These are phyloP conservation scores for Nannoperca obscura DNA, from an alignment of 2,797 vertebrate genomes.

Conservation along the genomic window DNA sequence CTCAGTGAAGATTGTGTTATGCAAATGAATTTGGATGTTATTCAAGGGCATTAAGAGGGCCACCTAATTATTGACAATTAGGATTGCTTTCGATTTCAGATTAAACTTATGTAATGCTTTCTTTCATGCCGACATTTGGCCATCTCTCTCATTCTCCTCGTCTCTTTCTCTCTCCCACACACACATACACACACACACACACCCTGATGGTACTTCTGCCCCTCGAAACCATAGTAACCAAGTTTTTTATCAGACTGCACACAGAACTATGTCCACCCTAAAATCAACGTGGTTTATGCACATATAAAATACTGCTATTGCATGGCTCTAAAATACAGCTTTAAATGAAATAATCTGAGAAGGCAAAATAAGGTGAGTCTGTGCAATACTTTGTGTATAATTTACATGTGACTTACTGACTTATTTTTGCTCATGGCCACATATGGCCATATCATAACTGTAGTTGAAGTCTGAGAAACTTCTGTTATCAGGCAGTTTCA, in stretches of 20 bases:
- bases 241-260: not conserved
- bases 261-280: not conserved
- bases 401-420: not conserved
- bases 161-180: not conserved
- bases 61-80: constrained; percentile 20
- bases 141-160: not conserved
- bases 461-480: not conserved
- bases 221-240: not conserved
- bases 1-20: not conserved
- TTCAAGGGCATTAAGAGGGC: constrained; percentile 7
- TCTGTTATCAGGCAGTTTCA: constrained; percentile 15
- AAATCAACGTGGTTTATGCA: not conserved
- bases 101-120: not conserved
- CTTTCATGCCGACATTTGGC: not conserved
- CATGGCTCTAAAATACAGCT: not conserved
- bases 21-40: not conserved
- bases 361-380: not conserved
- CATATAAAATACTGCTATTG: not conserved
- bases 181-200: too few species aligned
- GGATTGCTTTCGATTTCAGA: constrained; percentile 17
- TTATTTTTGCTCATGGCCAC: not conserved
- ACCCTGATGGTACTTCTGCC: not conserved
- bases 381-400: not conserved
- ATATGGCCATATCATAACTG: not conserved
- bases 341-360: not conserved